Evolutionary conservation across 2,113 vertebrate genomes (phyloP).

Genomic region (Pao palembangensis): DNA sequence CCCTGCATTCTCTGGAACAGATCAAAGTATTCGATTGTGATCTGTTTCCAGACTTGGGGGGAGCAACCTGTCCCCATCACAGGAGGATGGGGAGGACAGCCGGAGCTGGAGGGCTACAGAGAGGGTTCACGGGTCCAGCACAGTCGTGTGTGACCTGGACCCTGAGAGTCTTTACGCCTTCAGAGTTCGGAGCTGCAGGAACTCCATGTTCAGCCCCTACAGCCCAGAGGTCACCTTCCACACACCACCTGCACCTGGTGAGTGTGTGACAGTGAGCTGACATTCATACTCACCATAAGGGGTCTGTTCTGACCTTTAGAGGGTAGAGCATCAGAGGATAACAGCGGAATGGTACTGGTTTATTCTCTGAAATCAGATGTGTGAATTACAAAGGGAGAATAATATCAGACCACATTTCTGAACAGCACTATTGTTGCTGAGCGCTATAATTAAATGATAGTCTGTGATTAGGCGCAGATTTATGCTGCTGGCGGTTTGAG

Average conservation of each 20-base stretch:
- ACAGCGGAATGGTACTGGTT: no score
- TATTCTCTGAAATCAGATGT: no score
- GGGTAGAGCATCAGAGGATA: no score
- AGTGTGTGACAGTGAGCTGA: not conserved
- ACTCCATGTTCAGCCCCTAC: constrained; percentile 82
- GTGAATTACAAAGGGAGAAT: not conserved
- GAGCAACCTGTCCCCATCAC: constrained; percentile 40
- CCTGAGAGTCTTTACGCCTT: constrained; percentile 81
- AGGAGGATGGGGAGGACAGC: constrained; percentile 72
- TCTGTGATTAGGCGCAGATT: constrained; percentile 15
- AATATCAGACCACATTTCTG: not conserved
- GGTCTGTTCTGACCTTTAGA: not conserved
- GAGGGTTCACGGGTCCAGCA: constrained; percentile 74
- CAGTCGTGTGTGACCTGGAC: constrained; percentile 81
- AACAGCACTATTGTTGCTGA: not conserved
- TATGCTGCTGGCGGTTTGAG: constrained; percentile 2
- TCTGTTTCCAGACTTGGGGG: constrained; percentile 34
- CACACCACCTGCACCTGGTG: constrained; percentile 92
- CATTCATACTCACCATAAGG: not conserved
- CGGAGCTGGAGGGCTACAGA: constrained; percentile 77
- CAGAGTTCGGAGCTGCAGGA: constrained; percentile 84
- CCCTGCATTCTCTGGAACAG: no score
- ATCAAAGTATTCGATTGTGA: no score
- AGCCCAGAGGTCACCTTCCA: constrained; percentile 84
- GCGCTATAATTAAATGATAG: constrained; percentile 10